These are phyloP conservation scores for Hirtodrosophila trivittata DNA, from an alignment of 2,888 invertebrate genomes.

Conservation along the genomic window DNA sequence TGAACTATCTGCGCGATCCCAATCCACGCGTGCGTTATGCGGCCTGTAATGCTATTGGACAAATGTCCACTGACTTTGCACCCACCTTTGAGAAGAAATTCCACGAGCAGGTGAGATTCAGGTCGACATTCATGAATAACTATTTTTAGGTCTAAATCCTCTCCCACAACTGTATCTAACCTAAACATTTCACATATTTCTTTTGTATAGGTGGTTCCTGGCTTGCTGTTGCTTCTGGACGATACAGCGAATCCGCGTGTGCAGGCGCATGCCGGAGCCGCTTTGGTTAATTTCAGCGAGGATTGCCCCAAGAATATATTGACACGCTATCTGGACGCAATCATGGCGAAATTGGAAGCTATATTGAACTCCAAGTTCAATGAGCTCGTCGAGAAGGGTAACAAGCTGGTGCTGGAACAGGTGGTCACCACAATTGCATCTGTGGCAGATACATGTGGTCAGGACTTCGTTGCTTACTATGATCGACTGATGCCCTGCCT, in stretches of 20 bases:
- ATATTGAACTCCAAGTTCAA: constrained; percentile 96
- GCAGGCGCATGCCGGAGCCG: constrained; percentile 93
- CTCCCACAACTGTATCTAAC: neutral
- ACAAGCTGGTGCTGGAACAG: constrained; percentile 98
- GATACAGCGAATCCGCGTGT: constrained; percentile 97
- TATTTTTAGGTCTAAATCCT: no score
- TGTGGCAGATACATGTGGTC: constrained; percentile 98
- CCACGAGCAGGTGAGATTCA: constrained; percentile 89
- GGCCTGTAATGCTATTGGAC: constrained; percentile 99
- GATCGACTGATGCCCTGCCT: constrained; percentile 96
- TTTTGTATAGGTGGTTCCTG: constrained; percentile 91
- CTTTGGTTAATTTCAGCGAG: constrained; percentile 99
- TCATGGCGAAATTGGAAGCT: constrained; percentile 95
- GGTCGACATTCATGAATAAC: no score
- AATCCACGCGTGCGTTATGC: constrained; percentile 90
- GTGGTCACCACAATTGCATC: constrained; percentile 98
- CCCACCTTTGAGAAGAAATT: constrained; percentile 98
- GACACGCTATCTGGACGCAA: constrained; percentile 93
- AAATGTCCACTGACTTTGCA: constrained; percentile 99
- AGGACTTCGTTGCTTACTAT: constrained; percentile 97
- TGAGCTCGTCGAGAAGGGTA: constrained; percentile 96
- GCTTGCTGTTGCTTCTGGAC: constrained; percentile 93
- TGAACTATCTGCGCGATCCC: constrained; percentile 92
- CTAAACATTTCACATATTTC: neutral
- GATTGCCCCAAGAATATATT: constrained; percentile 98